phyloP scores from a whole-genome alignment of 1,140 invertebrate species.

The Drosophila athabasca region DNA sequence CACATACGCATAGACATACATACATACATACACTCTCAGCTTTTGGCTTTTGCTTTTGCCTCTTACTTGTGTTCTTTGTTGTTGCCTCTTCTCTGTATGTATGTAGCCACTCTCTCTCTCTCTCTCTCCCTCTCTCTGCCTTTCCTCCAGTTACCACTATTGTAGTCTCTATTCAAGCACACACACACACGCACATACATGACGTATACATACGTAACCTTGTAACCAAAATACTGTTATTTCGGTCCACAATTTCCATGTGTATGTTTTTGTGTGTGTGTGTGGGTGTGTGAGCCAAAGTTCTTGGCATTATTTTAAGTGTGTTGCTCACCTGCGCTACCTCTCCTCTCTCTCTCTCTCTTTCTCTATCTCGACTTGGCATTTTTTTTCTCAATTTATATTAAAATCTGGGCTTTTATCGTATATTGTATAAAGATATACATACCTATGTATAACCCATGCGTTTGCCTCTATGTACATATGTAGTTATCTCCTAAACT shows the following conservation, averaged over 20 bases:
- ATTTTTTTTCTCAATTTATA: conserved; percentile 72
- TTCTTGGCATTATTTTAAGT: conserved; percentile 78
- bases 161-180: conserved; percentile 52
- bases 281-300: conserved; percentile 56
- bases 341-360: conserved; percentile 15
- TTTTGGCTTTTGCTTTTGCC: conserved; percentile 66
- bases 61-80: conserved; percentile 45
- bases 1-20: conserved; percentile 28
- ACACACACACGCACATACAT: conserved; percentile 46
- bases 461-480: conserved; percentile 42
- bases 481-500: conserved; percentile 33
- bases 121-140: conserved; percentile 19
- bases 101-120: not conserved
- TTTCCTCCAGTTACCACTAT: conserved; percentile 52
- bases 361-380: conserved; percentile 43
- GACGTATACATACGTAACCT: conserved; percentile 73
- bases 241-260: conserved; percentile 62
- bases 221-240: conserved; percentile 82
- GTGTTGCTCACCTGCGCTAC: conserved; percentile 64
- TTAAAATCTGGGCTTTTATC: conserved; percentile 48
- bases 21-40: conserved; percentile 16
- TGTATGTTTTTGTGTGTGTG: conserved; percentile 41
- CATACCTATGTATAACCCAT: conserved; percentile 21
- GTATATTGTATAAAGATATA: conserved; percentile 19
- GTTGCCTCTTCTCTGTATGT: conserved; percentile 22